Evolutionary conservation across 2,113 vertebrate genomes (phyloP).

Genomic region (Elachura formosa): DNA sequence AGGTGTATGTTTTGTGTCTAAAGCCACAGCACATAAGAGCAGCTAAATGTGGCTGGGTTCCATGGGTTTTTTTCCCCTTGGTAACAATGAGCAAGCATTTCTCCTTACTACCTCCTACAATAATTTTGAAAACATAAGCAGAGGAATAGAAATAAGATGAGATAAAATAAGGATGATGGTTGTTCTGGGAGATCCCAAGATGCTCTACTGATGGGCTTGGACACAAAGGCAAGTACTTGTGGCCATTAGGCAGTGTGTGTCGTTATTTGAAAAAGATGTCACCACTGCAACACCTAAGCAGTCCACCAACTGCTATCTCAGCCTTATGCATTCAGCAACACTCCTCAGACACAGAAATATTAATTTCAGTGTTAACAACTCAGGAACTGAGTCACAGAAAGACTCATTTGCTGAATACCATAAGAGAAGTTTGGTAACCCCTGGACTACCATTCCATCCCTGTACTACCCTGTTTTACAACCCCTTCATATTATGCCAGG

Average conservation of each 20-base stretch:
- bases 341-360: neutral
- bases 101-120: neutral
- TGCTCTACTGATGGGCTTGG: neutral
- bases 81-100: neutral
- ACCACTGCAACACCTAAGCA: neutral
- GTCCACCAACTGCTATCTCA: neutral
- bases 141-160: neutral
- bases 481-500: neutral
- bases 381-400: neutral
- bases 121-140: neutral
- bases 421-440: neutral
- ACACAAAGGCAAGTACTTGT: neutral
- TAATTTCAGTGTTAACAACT: neutral
- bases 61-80: fast-evolving
- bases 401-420: neutral
- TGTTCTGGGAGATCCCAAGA: neutral
- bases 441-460: neutral
- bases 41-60: neutral
- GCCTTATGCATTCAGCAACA: neutral
- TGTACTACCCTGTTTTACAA: neutral
- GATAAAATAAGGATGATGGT: neutral
- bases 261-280: neutral
- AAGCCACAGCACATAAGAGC: neutral
- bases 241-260: neutral
- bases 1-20: neutral